phyloP scores from a whole-genome alignment of 2,888 invertebrate genomes.

The Dolichopus griseipennis region DNA sequence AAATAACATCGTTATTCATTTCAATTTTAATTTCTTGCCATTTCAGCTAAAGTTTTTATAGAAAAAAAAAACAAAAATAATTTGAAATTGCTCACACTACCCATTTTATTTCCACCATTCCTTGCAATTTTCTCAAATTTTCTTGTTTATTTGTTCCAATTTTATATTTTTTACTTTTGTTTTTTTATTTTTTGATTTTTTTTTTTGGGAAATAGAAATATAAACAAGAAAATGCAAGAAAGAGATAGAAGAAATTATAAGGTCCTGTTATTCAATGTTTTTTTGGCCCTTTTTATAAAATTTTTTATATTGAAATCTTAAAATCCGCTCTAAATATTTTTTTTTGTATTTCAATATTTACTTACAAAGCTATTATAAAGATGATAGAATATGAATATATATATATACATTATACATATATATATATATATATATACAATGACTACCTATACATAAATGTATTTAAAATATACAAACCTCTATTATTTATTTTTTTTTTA shows the following conservation, averaged over 20 bases:
- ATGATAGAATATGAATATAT: not conserved
- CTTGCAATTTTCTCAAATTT: not conserved
- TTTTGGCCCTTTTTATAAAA: not conserved
- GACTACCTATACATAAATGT: not conserved
- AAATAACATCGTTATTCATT: conserved; percentile 3
- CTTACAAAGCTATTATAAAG: not conserved
- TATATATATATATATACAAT: not conserved
- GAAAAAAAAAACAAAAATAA: too few species aligned
- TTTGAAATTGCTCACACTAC: not conserved
- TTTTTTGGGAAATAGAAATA: not conserved
- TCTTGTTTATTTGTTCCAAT: not conserved
- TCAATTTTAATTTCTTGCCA: conserved; percentile 6
- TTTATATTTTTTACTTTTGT: not conserved
- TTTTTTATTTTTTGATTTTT: not conserved
- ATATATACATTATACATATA: not conserved
- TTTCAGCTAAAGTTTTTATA: not conserved
- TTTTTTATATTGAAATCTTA: not conserved
- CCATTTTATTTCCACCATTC: too few species aligned
- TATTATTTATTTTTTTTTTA: not conserved
- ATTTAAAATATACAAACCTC: not conserved
- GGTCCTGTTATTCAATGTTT: not conserved
- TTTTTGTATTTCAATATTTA: not conserved
- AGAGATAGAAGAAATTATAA: not conserved
- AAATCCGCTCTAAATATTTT: not conserved
- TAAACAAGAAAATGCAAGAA: not conserved